phyloP scores from a whole-genome alignment of 1,140 invertebrate genomes.

The Penaeus indicus region DNA sequence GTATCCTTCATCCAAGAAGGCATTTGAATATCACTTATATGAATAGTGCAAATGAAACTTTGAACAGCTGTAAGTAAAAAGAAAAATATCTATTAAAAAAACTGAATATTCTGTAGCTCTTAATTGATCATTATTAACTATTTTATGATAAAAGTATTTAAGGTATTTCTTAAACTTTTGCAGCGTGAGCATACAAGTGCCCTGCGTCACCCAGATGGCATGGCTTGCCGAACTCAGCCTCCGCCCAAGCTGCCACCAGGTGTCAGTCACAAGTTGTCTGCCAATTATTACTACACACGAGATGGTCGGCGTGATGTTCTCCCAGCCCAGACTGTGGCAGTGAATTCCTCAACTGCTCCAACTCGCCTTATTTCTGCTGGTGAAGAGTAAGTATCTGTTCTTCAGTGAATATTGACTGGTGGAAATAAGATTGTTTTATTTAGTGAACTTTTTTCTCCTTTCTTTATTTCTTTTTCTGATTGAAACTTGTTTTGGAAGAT shows the following conservation, averaged over 20 bases:
- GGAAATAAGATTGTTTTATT: neutral
- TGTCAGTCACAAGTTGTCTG: conserved; percentile 35
- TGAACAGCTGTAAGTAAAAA: no score
- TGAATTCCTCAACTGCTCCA: conserved; percentile 43
- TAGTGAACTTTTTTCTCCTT: no score
- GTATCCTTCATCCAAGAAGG: no score
- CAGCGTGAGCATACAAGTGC: conserved; percentile 50
- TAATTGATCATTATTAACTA: no score
- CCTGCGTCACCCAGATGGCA: conserved; percentile 38
- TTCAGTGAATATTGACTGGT: neutral
- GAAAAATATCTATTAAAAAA: no score
- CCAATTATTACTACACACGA: conserved; percentile 51
- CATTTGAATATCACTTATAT: no score
- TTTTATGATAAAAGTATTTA: no score
- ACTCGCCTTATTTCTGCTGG: conserved; percentile 32
- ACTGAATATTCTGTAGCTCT: no score
- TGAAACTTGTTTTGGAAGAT: no score
- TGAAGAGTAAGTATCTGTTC: neutral
- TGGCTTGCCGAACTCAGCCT: conserved; percentile 43
- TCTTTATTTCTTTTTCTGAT: neutral
- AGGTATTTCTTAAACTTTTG: neutral
- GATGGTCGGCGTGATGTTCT: conserved; percentile 45
- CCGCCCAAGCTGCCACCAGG: conserved; percentile 33
- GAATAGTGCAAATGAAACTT: no score
- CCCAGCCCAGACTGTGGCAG: conserved; percentile 39